These are phyloP conservation scores for Pycnomerus fuliginosus DNA, from an alignment of 2,888 invertebrate species.

Conservation along the genomic window DNA sequence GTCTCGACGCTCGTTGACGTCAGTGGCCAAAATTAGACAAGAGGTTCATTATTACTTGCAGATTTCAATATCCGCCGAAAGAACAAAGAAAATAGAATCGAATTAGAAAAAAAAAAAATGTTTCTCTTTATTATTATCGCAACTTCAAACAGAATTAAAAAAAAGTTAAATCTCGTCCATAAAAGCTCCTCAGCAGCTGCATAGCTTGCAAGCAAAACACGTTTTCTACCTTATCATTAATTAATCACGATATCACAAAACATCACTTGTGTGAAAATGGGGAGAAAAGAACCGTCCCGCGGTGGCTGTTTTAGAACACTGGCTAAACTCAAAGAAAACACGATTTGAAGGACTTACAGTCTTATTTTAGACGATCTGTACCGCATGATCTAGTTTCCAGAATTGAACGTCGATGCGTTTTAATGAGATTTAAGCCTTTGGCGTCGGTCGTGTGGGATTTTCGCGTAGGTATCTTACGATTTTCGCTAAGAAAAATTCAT, in stretches of 20 bases:
- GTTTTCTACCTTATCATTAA: slow-evolving; percentile 12
- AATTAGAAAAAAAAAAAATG: slow-evolving; percentile 1
- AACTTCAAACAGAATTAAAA: neutral
- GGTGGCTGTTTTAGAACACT: too few species aligned
- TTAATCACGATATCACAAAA: slow-evolving; percentile 20
- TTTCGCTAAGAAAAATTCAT: too few species aligned
- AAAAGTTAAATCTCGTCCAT: neutral
- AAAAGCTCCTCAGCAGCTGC: too few species aligned
- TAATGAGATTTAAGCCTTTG: slow-evolving; percentile 15
- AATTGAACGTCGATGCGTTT: slow-evolving; percentile 24
- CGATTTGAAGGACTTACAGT: slow-evolving; percentile 17
- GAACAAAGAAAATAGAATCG: too few species aligned
- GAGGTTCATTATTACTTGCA: slow-evolving; percentile 9
- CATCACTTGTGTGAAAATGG: slow-evolving; percentile 9
- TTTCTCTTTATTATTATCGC: neutral
- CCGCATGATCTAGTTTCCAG: slow-evolving; percentile 25
- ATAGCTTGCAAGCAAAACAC: too few species aligned
- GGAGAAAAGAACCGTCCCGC: slow-evolving; percentile 6
- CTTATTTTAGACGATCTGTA: slow-evolving; percentile 23
- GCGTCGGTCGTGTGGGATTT: slow-evolving; percentile 10
- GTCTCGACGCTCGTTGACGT: slow-evolving; percentile 22
- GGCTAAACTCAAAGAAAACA: slow-evolving; percentile 19
- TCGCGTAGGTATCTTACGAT: slow-evolving; percentile 11
- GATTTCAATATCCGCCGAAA: too few species aligned
- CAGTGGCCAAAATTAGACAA: slow-evolving; percentile 19